phyloP scores from a whole-genome alignment of 92 coral and sea anemone genomes.

The Parazoanthus darwini region DNA sequence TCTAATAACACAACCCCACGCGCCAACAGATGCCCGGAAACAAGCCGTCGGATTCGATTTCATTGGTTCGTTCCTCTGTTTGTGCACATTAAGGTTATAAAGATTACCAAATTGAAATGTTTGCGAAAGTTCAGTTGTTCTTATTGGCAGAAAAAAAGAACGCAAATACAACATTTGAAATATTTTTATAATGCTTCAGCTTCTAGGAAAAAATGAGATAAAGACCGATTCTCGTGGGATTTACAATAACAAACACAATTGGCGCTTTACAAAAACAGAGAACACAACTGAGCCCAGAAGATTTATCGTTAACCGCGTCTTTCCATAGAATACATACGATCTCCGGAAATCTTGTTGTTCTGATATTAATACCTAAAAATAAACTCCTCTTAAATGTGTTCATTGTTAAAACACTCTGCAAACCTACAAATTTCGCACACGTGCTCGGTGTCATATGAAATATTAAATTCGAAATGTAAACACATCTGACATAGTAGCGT shows the following conservation, averaged over 20 bases:
- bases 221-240: neutral
- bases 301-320: neutral
- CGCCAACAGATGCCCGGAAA: constrained; percentile 41
- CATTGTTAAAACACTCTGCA: neutral
- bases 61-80: constrained; percentile 39
- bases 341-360: constrained; percentile 5
- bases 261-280: neutral
- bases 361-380: neutral
- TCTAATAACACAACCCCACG: neutral
- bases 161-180: neutral
- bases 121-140: constrained; percentile 10
- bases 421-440: neutral
- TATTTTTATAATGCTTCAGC: neutral
- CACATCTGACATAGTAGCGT: constrained; percentile 10
- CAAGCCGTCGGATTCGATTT: neutral
- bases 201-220: neutral
- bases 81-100: constrained; percentile 16
- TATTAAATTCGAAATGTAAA: constrained; percentile 1
- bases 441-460: constrained; percentile 6
- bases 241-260: neutral
- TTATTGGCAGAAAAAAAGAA: neutral
- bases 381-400: neutral
- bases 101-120: neutral
- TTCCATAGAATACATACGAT: neutral
- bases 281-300: neutral